Conservation (phyloP, 2,797 vertebrate species). For the Gouania willdenowi region DNA sequence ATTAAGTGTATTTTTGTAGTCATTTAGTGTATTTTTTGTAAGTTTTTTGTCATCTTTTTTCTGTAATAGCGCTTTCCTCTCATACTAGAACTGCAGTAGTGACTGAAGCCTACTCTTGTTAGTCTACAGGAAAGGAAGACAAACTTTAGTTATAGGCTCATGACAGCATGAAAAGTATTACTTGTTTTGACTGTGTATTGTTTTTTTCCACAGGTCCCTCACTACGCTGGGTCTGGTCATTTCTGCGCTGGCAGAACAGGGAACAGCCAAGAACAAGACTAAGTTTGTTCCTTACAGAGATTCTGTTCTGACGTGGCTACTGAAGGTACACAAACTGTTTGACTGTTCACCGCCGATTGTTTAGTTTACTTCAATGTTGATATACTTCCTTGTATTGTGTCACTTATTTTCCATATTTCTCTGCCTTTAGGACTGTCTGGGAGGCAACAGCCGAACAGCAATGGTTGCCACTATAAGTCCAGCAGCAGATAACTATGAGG, state of each 20-base stretch:
- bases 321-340: conserved; percentile 73
- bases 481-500: conserved; percentile 92
- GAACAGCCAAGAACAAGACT: conserved; percentile 85
- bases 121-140: no score
- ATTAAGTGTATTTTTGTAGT: no score
- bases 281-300: conserved; percentile 94
- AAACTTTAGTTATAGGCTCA: no score
- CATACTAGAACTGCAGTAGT: no score
- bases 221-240: conserved; percentile 81
- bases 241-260: conserved; percentile 81
- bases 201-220: conserved; percentile 67
- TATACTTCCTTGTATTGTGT: no score
- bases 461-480: conserved; percentile 98
- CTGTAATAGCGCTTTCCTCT: no score
- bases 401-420: background rate
- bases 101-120: no score
- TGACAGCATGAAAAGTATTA: no score
- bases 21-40: no score
- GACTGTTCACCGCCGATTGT: background rate
- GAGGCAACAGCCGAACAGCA: conserved; percentile 94
- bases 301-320: conserved; percentile 90
- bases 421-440: conserved; percentile 85
- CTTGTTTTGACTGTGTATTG: no score
- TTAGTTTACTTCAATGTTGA: no score
- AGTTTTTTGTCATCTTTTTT: no score